A percentile compares a stretch with the other conserved stretches of the same genome.
phyloP scores from a whole-genome alignment of 2,113 vertebrate species.

The Cyrtonyx montezumae region DNA sequence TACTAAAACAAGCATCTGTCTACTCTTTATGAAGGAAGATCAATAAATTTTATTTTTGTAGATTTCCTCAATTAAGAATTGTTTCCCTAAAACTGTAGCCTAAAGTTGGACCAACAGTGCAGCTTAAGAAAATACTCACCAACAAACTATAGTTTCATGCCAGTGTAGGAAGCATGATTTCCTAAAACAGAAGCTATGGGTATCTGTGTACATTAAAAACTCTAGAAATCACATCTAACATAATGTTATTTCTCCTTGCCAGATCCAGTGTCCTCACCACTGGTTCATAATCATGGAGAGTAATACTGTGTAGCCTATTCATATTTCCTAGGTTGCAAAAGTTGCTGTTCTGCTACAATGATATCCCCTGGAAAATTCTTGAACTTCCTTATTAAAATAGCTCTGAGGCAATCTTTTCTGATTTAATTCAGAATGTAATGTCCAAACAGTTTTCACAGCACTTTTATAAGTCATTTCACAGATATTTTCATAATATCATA shows the following conservation, averaged over 20 bases:
- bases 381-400: not conserved
- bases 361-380: not conserved
- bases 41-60: not conserved
- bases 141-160: accelerated
- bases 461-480: not conserved
- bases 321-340: not conserved
- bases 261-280: not conserved
- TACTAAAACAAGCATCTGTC: not conserved
- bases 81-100: not conserved
- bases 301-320: not conserved
- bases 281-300: not conserved
- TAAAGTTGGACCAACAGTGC: not conserved
- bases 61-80: not conserved
- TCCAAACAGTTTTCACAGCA: not conserved
- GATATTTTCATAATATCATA: no score
- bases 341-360: not conserved
- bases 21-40: not conserved
- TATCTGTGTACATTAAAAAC: not conserved
- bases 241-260: not conserved
- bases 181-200: not conserved
- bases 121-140: not conserved
- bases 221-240: not conserved
- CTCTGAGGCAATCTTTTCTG: not conserved
- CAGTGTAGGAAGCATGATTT: not conserved
- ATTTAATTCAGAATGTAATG: not conserved